Evolutionary conservation across 2,888 invertebrate genomes (phyloP), one percentile per base, ranked within the genome.

Genomic region (Ischnura elegans): DNA sequence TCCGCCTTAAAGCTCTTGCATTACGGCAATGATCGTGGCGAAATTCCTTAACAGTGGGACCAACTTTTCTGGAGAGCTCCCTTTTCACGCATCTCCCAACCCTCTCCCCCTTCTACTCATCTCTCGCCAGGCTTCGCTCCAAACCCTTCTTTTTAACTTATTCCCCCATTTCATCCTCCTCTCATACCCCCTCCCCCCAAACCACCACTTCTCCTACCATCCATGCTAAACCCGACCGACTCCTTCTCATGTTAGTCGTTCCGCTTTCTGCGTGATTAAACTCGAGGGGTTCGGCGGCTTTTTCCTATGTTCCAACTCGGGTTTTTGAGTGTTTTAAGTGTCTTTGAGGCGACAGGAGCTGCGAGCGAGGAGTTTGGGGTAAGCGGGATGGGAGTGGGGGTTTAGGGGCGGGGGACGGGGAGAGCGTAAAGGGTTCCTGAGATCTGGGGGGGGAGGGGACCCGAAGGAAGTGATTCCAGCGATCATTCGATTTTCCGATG

Each of bases 221-320:
- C 85, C 43, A 19, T 21, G 29, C 47, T 51, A 51, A 51, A 55
- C 43, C 85, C 8, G 16, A 36, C 61, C 90, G 43, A 61, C 90
- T 25, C 87, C 87, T 87, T 47, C 87, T 61, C 90, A 66, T 90
- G 90, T 90, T 90, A 43, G 90, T 90, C 90, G 90, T 90, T 90
- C 90, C 43, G 90, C 90, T 90, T 90, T 90, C 61, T 43, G 90
- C 90, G 90, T 90, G 61, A 90, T 90, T 90, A 90, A 90, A 66
- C 90, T 90, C 66, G 90, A 90, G 90, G 42, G 76, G 61, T 13
- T 61, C 90, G 90, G 90, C 90, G 90, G 90, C 66, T 90, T 90
- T n/a, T 90, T 42, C 90, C 90, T 90, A 43, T 90, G 90, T 90
- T 61, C 90, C 90, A 45, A 66, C 90, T 90, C 43, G 90, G n/a